These are phyloP conservation scores for Arnoldichthys spilopterus DNA, from an alignment of 2,797 vertebrate species.

Conservation along the genomic window DNA sequence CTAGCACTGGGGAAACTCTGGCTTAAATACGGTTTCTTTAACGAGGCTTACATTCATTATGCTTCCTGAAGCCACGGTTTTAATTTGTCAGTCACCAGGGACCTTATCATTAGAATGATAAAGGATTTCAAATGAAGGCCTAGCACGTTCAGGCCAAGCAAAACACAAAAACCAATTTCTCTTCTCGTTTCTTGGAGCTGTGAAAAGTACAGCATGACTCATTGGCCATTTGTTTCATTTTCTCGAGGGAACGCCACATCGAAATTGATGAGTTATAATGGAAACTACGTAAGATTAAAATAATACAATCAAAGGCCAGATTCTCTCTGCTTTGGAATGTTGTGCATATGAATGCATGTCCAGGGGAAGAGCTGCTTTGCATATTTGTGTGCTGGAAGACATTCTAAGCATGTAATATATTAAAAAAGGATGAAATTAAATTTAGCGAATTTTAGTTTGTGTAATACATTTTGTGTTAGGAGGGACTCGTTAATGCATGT, in stretches of 20 bases:
- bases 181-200: slow-evolving; percentile 41
- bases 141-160: slow-evolving; percentile 53
- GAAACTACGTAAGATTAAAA: slow-evolving; percentile 44
- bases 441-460: neutral
- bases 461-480: neutral
- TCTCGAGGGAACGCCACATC: slow-evolving; percentile 35
- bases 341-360: neutral
- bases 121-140: slow-evolving; percentile 57
- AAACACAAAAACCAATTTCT: slow-evolving; percentile 56
- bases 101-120: slow-evolving; percentile 59
- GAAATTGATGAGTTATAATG: slow-evolving; percentile 48
- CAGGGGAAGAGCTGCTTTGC: neutral
- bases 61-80: slow-evolving; percentile 50
- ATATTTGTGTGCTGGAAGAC: neutral
- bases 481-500: neutral
- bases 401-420: neutral
- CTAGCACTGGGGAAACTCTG: slow-evolving; percentile 33
- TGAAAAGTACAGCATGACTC: slow-evolving; percentile 45
- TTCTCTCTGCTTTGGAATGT: slow-evolving; percentile 24
- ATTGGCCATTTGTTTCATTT: slow-evolving; percentile 47
- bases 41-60: slow-evolving; percentile 56
- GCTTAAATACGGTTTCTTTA: slow-evolving; percentile 50
- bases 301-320: slow-evolving; percentile 35
- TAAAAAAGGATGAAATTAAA: neutral
- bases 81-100: slow-evolving; percentile 59